Conservation (phyloP, 2,888 invertebrate species). For the Lagria hirta region DNA sequence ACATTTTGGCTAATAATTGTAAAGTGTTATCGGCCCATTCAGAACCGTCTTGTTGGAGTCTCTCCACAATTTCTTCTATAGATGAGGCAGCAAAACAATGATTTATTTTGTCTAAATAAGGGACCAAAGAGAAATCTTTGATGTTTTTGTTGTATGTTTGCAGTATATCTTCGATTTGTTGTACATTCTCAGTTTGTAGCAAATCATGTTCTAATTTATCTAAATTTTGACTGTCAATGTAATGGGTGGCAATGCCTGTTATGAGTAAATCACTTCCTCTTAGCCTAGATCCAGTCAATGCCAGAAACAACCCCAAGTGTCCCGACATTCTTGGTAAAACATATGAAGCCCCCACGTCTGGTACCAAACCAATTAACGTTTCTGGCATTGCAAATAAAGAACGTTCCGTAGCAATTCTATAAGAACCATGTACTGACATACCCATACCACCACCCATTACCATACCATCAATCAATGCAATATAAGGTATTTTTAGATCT, state of each 20-base stretch:
- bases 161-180: conserved; percentile 61
- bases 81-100: conserved; percentile 72
- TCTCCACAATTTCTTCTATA: conserved; percentile 77
- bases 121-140: conserved; percentile 66
- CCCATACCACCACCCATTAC: conserved; percentile 99
- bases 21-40: conserved; percentile 79
- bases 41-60: conserved; percentile 75
- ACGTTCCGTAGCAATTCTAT: conserved; percentile 90
- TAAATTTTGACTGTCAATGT: conserved; percentile 65
- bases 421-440: conserved; percentile 90
- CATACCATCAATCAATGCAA: conserved; percentile 92
- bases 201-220: conserved; percentile 66
- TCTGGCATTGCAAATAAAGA: conserved; percentile 99
- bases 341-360: conserved; percentile 94
- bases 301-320: conserved; percentile 85
- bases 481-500: conserved; percentile 83
- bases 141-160: conserved; percentile 60
- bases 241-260: conserved; percentile 94
- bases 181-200: conserved; percentile 57
- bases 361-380: conserved; percentile 95
- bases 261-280: conserved; percentile 79
- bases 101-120: conserved; percentile 74
- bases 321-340: conserved; percentile 85
- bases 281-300: conserved; percentile 72
- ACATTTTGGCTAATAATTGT: conserved; percentile 73